Conservation (phyloP, 2,113 vertebrate genomes). For the Paramormyrops kingsleyae region DNA sequence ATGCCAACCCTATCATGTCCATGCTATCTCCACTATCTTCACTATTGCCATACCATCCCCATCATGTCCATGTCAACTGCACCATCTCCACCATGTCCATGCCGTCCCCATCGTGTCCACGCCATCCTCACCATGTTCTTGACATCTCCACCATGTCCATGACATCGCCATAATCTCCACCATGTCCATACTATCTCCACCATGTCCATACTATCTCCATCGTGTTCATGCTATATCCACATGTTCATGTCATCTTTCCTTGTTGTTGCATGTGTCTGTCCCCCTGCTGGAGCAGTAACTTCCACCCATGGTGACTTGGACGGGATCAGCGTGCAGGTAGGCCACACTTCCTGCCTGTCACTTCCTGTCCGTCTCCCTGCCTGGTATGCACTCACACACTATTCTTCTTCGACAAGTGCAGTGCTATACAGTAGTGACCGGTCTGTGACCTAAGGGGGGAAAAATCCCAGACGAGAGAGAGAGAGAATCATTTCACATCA, state of each 20-base stretch:
- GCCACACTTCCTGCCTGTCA: conserved; percentile 13
- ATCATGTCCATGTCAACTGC: neutral
- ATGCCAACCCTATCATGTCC: too few species aligned
- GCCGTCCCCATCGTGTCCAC: neutral
- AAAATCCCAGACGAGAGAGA: neutral
- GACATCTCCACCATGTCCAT: neutral
- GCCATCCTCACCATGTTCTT: neutral
- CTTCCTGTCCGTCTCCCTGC: neutral
- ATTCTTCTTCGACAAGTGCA: neutral
- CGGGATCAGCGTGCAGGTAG: conserved; percentile 47
- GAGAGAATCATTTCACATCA: neutral
- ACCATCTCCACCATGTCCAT: neutral
- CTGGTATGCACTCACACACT: neutral
- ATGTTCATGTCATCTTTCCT: conserved; percentile 32
- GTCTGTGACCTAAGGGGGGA: neutral
- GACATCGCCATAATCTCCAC: neutral
- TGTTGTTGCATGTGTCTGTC: conserved; percentile 52
- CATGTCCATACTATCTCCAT: neutral
- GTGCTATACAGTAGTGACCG: neutral
- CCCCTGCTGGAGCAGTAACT: conserved; percentile 56
- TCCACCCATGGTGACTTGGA: conserved; percentile 49
- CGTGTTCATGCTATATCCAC: neutral
- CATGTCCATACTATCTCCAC: neutral
- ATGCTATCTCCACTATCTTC: neutral
- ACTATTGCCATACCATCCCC: neutral